Base-by-base conservation (phyloP, 1,140 invertebrate species). In the Formica selysi region DNA sequence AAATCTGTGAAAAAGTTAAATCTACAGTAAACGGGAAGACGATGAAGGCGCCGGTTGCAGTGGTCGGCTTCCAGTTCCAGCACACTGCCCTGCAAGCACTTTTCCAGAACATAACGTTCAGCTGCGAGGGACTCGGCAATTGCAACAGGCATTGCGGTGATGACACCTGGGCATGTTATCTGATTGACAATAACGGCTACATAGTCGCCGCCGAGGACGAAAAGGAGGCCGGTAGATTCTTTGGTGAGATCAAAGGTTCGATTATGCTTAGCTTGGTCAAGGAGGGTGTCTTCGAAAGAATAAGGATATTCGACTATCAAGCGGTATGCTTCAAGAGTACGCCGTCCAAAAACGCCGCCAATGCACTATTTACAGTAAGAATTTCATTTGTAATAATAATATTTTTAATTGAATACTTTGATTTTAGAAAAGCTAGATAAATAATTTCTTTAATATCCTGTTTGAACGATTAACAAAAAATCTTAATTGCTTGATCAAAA, bases 181-280 rank as follows among this genome's bases (percentile, higher is more conserved):
- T 99, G 44, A 94, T 99, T 22, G 98, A 99, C 93, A 98, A 98
- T 93, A 98, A 98, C 93, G 98, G 98, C 5, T 99, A 97, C 95
- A 96, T 99, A 16, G 95, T 98, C 0, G 96, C 98, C 16, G 97
- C 97, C 2, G 96, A 98, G 91, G 95, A 97, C n/a, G 93, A 95
- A 1, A 94, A 94, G 7, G 96, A 98, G 83, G 97, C 97, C 7
- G 98, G 98, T n/a, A 96, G 96, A 86, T 99, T 99, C 94, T 98
- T 99, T 90, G 98, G 98, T 0, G 97, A 98, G 92, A 96, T 99
- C 59, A 94, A 96, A 71, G 97, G 97, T 29, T 94, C 95, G 13
- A 96, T 99, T 3, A 98, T 99, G 97, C 95, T 96, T 67, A 96
- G 96, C 65, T 94, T 99, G 70, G 96, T 99, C 0, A 96, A 97